Base-by-base conservation (phyloP, 2,797 vertebrate species). In the Yasuhikotakia modesta region DNA sequence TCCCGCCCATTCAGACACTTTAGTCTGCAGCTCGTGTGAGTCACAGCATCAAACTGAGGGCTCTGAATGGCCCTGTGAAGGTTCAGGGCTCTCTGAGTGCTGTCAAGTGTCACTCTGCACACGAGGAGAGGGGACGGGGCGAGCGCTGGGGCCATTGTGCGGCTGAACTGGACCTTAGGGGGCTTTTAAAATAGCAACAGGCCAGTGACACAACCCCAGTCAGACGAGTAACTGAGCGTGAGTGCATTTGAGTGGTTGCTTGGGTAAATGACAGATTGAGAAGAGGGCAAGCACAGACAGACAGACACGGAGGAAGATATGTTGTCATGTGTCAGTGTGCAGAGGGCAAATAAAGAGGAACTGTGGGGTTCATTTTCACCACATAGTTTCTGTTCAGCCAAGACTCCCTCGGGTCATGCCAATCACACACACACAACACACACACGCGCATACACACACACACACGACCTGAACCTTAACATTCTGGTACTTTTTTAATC, bases 381-480 rank as follows among this genome's bases (percentile, higher is more conserved):
- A 78, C 66, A n/a, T n/a, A n/a, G n/a, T 78, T 82, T 84, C 60
- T 80, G 70, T 78, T 82, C 71, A 78, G 19, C 78, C 63, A 35
- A 82, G 80, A 82, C 70, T 80, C 78, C 78, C 80, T 80, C 53
- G 78, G 79, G 81, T 72, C 80, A 78, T 80, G 52, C n/a, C n/a
- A n/a, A n/a, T n/a, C n/a, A n/a, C n/a, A n/a, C n/a, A n/a, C n/a
- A n/a, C n/a, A n/a, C n/a, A n/a, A n/a, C n/a, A n/a, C n/a, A n/a
- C n/a, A n/a, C n/a, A n/a, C n/a, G n/a, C n/a, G n/a, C n/a, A n/a
- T n/a, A n/a, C n/a, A n/a, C n/a, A n/a, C n/a, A n/a, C n/a, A n/a
- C n/a, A n/a, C n/a, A n/a, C n/a, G n/a, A n/a, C n/a, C n/a, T n/a
- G n/a, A n/a, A n/a, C n/a, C n/a, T n/a, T n/a, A n/a, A n/a, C n/a